These are phyloP conservation scores for Neoarius graeffei DNA, from an alignment of 2,113 vertebrate genomes.

Conservation along the genomic window DNA sequence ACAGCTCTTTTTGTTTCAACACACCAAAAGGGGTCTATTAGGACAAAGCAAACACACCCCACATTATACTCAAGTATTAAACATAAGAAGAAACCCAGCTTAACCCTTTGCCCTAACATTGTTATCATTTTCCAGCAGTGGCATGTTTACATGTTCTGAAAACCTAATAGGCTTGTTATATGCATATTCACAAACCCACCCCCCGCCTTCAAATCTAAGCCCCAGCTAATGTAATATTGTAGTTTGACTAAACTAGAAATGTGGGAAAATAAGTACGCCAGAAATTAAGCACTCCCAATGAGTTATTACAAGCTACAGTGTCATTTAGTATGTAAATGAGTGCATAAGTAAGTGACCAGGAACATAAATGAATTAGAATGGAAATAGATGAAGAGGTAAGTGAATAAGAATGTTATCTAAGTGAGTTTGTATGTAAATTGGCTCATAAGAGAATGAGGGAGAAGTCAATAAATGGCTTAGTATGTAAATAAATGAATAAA, in stretches of 20 bases:
- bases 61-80: background rate
- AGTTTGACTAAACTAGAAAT: slow-evolving; percentile 26
- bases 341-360: slow-evolving; percentile 65
- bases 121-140: slow-evolving; percentile 3
- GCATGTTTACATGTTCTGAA: slow-evolving; percentile 23
- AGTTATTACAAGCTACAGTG: slow-evolving; percentile 37
- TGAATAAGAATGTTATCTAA: slow-evolving; percentile 60
- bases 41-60: background rate
- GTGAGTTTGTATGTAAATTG: slow-evolving; percentile 71
- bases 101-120: background rate
- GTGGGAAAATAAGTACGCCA: slow-evolving; percentile 41
- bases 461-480: slow-evolving; percentile 73
- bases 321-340: slow-evolving; percentile 66
- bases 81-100: background rate
- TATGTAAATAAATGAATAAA: slow-evolving; percentile 77
- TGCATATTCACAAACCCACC: slow-evolving; percentile 32
- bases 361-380: slow-evolving; percentile 74
- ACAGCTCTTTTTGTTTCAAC: background rate
- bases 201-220: slow-evolving; percentile 2
- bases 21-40: background rate
- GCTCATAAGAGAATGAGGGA: slow-evolving; percentile 66
- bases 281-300: slow-evolving; percentile 43
- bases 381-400: slow-evolving; percentile 74
- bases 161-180: slow-evolving; percentile 26
- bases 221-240: slow-evolving; percentile 44